Evolutionary conservation across 2,113 vertebrate species (phyloP).

Genomic region (Pedetes capensis): DNA sequence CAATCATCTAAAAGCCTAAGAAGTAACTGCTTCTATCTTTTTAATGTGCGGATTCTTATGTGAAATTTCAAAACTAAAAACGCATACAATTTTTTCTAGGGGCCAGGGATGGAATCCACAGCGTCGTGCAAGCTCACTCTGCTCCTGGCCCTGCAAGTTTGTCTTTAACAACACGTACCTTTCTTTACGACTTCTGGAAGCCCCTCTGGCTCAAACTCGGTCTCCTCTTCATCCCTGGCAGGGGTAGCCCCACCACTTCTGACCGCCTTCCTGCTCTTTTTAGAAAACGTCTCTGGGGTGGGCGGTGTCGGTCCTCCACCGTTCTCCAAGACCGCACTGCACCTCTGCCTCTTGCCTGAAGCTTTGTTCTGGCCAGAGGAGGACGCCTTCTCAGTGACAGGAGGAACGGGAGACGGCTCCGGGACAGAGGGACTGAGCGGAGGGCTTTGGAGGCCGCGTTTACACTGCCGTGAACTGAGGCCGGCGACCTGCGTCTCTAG

Average conservation of each 20-base stretch:
- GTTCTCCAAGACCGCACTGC: conserved; percentile 58
- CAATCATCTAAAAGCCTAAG: background rate
- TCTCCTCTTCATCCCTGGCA: conserved; percentile 40
- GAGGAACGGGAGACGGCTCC: background rate
- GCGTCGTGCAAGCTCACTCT: background rate
- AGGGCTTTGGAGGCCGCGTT: background rate
- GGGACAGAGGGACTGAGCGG: conserved; percentile 17
- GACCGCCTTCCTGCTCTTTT: conserved; percentile 83
- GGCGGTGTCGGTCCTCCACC: conserved; percentile 41
- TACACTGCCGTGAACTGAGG: conserved; percentile 67
- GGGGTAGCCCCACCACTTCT: background rate
- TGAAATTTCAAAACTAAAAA: background rate
- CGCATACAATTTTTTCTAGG: background rate
- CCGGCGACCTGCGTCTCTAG: conserved; percentile 86
- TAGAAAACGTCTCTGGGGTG: conserved; percentile 81
- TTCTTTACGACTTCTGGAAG: conserved; percentile 90
- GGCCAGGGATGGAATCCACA: background rate
- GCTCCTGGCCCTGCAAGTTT: background rate
- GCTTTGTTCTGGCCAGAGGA: conserved; percentile 64
- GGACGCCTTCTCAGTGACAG: conserved; percentile 70
- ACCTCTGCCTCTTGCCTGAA: conserved; percentile 84
- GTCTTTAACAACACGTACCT: conserved; percentile 79
- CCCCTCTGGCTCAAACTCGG: conserved; percentile 84
- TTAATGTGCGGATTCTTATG: background rate
- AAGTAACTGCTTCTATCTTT: background rate